Base-by-base conservation (phyloP, 2,888 invertebrate genomes). In the Creontiades dilutus region DNA sequence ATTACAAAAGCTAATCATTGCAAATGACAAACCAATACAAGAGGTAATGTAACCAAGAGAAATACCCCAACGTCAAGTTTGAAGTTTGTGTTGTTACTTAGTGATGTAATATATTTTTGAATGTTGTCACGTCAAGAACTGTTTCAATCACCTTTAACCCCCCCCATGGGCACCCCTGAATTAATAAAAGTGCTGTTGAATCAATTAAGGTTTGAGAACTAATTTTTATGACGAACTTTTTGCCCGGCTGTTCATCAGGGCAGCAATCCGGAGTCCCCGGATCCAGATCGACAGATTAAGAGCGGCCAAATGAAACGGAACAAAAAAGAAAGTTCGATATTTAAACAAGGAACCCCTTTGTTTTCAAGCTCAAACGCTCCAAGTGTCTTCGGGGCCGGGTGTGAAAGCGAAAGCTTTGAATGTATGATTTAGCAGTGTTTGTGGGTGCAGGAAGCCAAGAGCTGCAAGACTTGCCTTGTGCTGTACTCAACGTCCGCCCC, bases 301-400 rank as follows among this genome's bases (percentile, higher is more conserved):
- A 48, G 52, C 12, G 82, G 47, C 82, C 19, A 47, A 82, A 82
- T 82, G 82, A 82, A 82, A 48, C 52, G 82, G 82, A 82, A 82
- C 82, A 82, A 82, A 82, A n/a, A 82, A 23, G 82, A 82, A 82
- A 82, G 82, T 82, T 27, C 19, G 82, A 81, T 47, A 47, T 82
- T 52, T 52, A 82, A 23, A 82, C 82, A 82, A 82, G 52, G 81
- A n/a, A 11, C 23, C 14, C 82, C 52, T 52, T 82, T 82, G 82
- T 82, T 47, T 82, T 52, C 52, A 19, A 81, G 48, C 81, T 48
- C 81, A 27, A 52, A 52, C 19, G 27, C 52, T 5, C 23, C 47
- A 12, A 23, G 23, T 13, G 52, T 4, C n/a, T 5, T 23, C n/a
- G 46, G 14, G 23, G 52, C 9, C 12, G n/a, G 48, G 82, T 27